Evolutionary conservation across 2,113 vertebrate species (phyloP), one percentile per base, ranked within the genome.

Genomic region (Oryzias woworae): DNA sequence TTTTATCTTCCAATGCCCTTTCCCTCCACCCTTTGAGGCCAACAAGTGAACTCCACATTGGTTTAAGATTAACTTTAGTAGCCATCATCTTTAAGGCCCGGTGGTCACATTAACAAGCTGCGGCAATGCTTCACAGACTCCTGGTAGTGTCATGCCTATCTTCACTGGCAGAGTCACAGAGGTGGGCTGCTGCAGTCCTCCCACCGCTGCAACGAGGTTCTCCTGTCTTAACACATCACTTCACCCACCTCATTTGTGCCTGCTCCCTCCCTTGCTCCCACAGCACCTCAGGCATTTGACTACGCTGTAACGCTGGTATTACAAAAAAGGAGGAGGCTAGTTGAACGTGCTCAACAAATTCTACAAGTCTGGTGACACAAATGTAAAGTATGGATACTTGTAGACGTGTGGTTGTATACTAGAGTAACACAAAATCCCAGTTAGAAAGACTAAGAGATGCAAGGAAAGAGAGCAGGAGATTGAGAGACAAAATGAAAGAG

Each of bases 31-130:
- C 78, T 80, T 64, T 74, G 59, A 81, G 78, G 77, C 77, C 69
- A 78, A 58, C 50, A 47, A 79, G 60, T 66, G 66, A 79, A 68
- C 73, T 79, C 44, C 31, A 55, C 78, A 63, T 78, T 64, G 75
- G 58, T 81, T 86, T 87, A 85, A 90, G 86, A 84, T 86, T 76
- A 79, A 84, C 78, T 83, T 89, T 82, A 86, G 70, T 78, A 81
- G 51, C 79, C 86, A 83, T 87, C 81, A 87, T 86, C 76, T 67
- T 90, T 84, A 83, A 85, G 78, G 76, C 78, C 87, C 77, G 78
- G 71, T 84, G 85, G 79, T 84, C 60, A 80, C 74, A 77, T 84
- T 88, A 87, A 87, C 76, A 41, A 88, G 84, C 63, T 77, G 71
- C 59, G 81, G 78, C 62, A 20, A 70, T 70, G 78, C 78, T 85